Percentiles rank a stretch among this genome's conserved stretches.
Evolutionary conservation across 2,888 invertebrate species (phyloP).

Genomic region (Rhaphigaster nebulosa): DNA sequence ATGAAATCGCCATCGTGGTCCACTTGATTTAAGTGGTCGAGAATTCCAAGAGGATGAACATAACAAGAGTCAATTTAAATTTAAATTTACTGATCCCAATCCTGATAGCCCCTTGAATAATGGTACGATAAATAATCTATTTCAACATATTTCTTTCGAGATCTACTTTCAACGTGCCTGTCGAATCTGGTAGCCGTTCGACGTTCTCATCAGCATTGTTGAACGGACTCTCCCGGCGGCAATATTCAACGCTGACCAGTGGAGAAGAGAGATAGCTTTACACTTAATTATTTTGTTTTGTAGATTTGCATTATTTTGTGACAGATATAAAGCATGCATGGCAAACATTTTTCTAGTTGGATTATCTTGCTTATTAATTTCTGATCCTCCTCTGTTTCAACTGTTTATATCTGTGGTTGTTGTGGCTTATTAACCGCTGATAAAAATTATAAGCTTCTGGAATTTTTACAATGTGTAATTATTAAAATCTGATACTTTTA

Average conservation of each 20-base stretch:
- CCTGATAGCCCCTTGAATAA: not conserved
- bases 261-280: not conserved
- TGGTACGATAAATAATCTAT: constrained; percentile 18
- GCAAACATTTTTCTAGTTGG: not conserved
- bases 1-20: not conserved
- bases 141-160: constrained; percentile 2
- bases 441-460: too few relatives aligned
- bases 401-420: too few relatives aligned
- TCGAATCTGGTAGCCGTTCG: constrained; percentile 2
- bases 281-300: not conserved
- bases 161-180: not conserved
- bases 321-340: not conserved
- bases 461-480: too few relatives aligned
- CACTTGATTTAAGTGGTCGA: not conserved
- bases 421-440: not conserved
- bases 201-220: constrained; percentile 6
- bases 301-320: not conserved
- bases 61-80: constrained; percentile 23
- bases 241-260: not conserved
- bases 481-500: too few relatives aligned
- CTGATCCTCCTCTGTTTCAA: not conserved
- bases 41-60: not conserved
- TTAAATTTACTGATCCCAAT: constrained; percentile 21
- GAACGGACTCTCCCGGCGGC: not conserved
- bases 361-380: not conserved